These are phyloP conservation scores for Thalassaphorura encarpata DNA, from an alignment of 1,140 invertebrate species.

Conservation along the genomic window DNA sequence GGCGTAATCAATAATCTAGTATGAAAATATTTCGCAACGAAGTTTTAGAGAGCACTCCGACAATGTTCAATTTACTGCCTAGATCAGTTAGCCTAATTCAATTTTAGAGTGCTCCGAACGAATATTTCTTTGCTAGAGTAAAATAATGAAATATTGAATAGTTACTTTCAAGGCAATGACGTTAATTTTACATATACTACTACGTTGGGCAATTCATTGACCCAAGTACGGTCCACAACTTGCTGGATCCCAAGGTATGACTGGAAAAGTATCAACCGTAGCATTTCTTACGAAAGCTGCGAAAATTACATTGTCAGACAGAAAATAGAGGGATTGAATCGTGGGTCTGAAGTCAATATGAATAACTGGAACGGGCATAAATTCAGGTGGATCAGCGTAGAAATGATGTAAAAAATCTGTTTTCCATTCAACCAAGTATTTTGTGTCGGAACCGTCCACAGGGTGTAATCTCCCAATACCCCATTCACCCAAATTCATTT, in stretches of 20 bases:
- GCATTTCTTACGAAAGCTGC: not conserved
- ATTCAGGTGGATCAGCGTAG: not conserved
- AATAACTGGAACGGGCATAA: not conserved
- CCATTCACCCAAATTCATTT: not conserved
- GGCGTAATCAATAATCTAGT: no score
- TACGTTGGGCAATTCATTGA: no score
- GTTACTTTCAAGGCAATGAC: no score
- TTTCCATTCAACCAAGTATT: not conserved
- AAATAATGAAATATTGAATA: no score
- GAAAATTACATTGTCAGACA: not conserved
- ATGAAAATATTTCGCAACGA: no score
- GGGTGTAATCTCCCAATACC: not conserved
- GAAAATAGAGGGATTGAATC: not conserved
- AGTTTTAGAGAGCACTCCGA: no score
- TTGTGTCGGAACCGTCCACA: slow-evolving; percentile 52
- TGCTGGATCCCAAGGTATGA: not conserved
- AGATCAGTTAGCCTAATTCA: no score
- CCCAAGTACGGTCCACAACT: not conserved
- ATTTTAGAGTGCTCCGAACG: no score
- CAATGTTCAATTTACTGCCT: no score
- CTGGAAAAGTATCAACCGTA: not conserved
- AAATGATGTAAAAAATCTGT: not conserved
- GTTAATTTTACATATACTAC: no score
- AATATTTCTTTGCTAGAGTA: no score
- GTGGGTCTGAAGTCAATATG: not conserved